Evolutionary conservation across 2,113 vertebrate genomes (phyloP), one percentile per base, ranked within the genome.

Genomic region (Sorex araneus): DNA sequence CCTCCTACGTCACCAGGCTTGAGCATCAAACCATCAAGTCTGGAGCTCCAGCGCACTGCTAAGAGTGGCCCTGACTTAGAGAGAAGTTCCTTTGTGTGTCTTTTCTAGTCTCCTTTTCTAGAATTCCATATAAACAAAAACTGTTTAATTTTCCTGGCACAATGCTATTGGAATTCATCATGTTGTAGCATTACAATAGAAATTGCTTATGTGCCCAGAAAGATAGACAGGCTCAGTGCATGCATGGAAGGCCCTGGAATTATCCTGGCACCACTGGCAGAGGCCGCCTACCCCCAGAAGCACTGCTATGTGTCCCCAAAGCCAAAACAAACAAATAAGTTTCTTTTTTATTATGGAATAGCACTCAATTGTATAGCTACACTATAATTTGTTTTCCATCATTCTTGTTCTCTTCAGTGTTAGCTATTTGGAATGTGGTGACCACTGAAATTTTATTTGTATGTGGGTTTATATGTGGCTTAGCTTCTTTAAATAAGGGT

Each of bases 101-200:
- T 69, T 67, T 90, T 28, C 50, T 15, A 94, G 69, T 15, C 78
- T 36, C 11, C 66, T 92, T 78, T 86, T 54, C 34, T 71, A 92
- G 75, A 74, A 54, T 70, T 75, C 47, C 66, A 90, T 36, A 40
- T 8, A 78, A 78, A 90, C 21, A 74, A 11, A 87, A 84, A 34
- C 45, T 78, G 8, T 66, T 47, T 57, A 75, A 40, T 28, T 86
- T 86, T 54, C 23, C 32, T 64, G 64, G 34, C 7, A 86, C 86
- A 74, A 90, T 79, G 34, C 43, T 92, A 76, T 3, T 80, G 60
- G 71, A 73, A 94, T 80, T 87, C 89, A 90, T 28, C 34, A 66
- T 27, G 32, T 27, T 75, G 13, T 18, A 66, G 45, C 36, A 50
- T 18, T 40, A 45, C 11, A 45, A n/a, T 0, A 40, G 54, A 54